These are phyloP conservation scores for Drosophila tani DNA, from an alignment of 1,140 invertebrate genomes.

Conservation along the genomic window DNA sequence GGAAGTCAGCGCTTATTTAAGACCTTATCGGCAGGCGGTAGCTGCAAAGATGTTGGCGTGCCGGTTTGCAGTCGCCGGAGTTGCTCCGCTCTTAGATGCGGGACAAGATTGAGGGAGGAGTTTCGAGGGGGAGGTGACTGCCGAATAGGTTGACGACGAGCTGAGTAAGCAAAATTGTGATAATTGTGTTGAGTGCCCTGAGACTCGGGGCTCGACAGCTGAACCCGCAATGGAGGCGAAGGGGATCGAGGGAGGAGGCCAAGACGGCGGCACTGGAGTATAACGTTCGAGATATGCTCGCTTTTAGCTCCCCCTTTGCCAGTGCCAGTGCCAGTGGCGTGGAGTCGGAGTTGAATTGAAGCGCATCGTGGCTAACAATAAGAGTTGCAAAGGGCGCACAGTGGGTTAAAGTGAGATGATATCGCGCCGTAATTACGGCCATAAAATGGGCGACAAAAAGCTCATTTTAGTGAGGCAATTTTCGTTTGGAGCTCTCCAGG, in stretches of 20 bases:
- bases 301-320: constrained; percentile 33
- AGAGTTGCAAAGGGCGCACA: constrained; percentile 65
- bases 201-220: constrained; percentile 32
- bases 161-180: constrained; percentile 83
- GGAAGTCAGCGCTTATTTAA: constrained; percentile 81
- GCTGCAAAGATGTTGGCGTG: constrained; percentile 64
- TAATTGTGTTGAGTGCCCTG: constrained; percentile 77
- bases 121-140: constrained; percentile 49
- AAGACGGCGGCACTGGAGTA: constrained; percentile 53
- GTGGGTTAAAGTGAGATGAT: constrained; percentile 46
- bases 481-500: constrained; percentile 6
- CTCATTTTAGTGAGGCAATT: constrained; percentile 13
- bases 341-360: constrained; percentile 71
- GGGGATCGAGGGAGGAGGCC: constrained; percentile 3
- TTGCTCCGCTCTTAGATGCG: constrained; percentile 28
- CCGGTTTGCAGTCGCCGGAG: constrained; percentile 54
- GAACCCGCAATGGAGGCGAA: constrained; percentile 36
- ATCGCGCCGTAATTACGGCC: constrained; percentile 23
- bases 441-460: constrained; percentile 12
- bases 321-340: constrained; percentile 26
- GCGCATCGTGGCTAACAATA: constrained; percentile 70
- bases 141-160: constrained; percentile 70
- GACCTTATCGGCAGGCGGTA: constrained; percentile 74
- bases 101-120: constrained; percentile 15
- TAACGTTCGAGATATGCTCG: constrained; percentile 70